Percentiles rank a stretch among this genome's conserved stretches.
Conservation (phyloP, 2,888 invertebrate species). For the Himalopsyche kuldschensis region DNA sequence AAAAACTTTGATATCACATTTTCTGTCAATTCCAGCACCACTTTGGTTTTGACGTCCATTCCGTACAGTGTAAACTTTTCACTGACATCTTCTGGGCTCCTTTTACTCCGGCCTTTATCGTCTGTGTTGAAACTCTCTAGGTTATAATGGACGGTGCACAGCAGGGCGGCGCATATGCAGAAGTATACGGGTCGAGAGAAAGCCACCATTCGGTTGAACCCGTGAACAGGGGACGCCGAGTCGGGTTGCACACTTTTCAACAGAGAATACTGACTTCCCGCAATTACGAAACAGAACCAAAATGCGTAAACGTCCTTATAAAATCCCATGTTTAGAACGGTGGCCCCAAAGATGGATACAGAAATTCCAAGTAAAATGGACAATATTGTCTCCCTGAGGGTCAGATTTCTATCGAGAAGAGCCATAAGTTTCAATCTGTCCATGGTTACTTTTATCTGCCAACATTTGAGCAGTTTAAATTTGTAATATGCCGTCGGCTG, state of each 20-base stretch:
- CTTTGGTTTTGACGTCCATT: slow-evolving; percentile 55
- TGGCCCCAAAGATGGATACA: slow-evolving; percentile 84
- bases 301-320: slow-evolving; percentile 92
- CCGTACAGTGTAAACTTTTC: slow-evolving; percentile 53
- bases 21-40: slow-evolving; percentile 67
- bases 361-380: slow-evolving; percentile 81
- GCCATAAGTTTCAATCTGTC: slow-evolving; percentile 91
- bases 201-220: slow-evolving; percentile 92
- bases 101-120: slow-evolving; percentile 45
- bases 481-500: slow-evolving; percentile 72
- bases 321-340: slow-evolving; percentile 79
- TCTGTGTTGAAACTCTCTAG: slow-evolving; percentile 45
- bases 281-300: slow-evolving; percentile 96
- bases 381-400: slow-evolving; percentile 76
- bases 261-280: slow-evolving; percentile 95
- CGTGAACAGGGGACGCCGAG: slow-evolving; percentile 97
- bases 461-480: slow-evolving; percentile 68
- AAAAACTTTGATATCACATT: slow-evolving; percentile 79
- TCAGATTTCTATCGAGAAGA: slow-evolving; percentile 88
- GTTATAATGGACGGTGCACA: slow-evolving; percentile 54
- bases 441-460: slow-evolving; percentile 80
- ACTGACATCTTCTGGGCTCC: slow-evolving; percentile 45
- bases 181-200: slow-evolving; percentile 95
- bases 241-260: slow-evolving; percentile 98
- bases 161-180: slow-evolving; percentile 70